Percentiles rank a stretch among this genome's conserved stretches.
Evolutionary conservation across 2,113 vertebrate species (phyloP).

Genomic region (Lepisosteus osseus): DNA sequence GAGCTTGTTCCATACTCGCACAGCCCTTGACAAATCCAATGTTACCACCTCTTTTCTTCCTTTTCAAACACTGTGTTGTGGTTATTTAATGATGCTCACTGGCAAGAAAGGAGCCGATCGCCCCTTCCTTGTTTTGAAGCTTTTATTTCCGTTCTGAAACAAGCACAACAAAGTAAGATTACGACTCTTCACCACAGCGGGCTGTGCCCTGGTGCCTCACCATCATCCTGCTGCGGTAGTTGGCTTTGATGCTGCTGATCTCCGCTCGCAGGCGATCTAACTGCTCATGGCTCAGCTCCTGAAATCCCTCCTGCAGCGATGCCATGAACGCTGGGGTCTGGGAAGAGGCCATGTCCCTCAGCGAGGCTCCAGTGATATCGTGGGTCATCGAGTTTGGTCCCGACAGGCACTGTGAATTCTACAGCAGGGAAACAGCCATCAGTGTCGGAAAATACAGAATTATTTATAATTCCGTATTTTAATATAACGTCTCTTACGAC

Average conservation of each 20-base stretch:
- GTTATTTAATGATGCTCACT: neutral
- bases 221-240: slow-evolving; percentile 64
- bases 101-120: too few species aligned
- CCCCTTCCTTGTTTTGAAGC: too few species aligned
- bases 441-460: too few species aligned
- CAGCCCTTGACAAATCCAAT: too few species aligned
- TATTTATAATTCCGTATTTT: too few species aligned
- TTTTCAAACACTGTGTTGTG: neutral
- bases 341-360: slow-evolving; percentile 56
- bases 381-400: slow-evolving; percentile 73
- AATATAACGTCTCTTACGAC: too few species aligned
- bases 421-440: slow-evolving; percentile 12
- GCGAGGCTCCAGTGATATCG: slow-evolving; percentile 59
- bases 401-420: slow-evolving; percentile 81
- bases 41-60: too few species aligned
- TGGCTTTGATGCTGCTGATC: slow-evolving; percentile 68
- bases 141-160: too few species aligned
- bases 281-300: slow-evolving; percentile 75
- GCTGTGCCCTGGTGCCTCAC: slow-evolving; percentile 53
- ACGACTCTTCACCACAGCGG: neutral
- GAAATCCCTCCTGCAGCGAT: slow-evolving; percentile 73
- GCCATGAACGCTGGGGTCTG: slow-evolving; percentile 65
- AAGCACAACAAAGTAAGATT: too few species aligned
- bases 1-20: too few species aligned
- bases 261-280: slow-evolving; percentile 72